A percentile compares a stretch with the other conserved stretches of the same genome.
phyloP scores from a whole-genome alignment of 2,888 invertebrate species.

The Ophion ventricosus region DNA sequence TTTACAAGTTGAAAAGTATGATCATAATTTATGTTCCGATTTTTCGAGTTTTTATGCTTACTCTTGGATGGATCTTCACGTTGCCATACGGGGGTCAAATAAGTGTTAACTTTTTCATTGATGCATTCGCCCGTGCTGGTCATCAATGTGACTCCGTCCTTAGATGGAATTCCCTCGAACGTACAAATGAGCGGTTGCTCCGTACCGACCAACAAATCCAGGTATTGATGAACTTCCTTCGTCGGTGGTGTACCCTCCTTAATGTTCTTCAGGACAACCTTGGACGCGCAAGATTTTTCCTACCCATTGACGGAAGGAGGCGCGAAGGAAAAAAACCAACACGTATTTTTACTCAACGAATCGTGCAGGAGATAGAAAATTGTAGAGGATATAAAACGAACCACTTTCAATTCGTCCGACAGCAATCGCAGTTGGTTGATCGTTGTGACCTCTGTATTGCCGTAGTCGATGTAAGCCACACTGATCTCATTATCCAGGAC shows the following conservation, averaged over 20 bases:
- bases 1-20: background rate
- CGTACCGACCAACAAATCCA: slow-evolving; percentile 69
- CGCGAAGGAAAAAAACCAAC: slow-evolving; percentile 14
- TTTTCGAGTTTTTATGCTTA: background rate
- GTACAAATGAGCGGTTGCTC: slow-evolving; percentile 72
- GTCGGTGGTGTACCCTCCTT: slow-evolving; percentile 73
- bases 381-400: background rate
- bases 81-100: slow-evolving; percentile 74
- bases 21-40: background rate
- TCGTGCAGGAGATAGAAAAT: background rate
- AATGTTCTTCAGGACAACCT: slow-evolving; percentile 74
- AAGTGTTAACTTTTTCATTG: slow-evolving; percentile 73
- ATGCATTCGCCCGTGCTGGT: slow-evolving; percentile 69
- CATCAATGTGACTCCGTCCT: slow-evolving; percentile 72
- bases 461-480: slow-evolving; percentile 79
- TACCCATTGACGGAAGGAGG: slow-evolving; percentile 13
- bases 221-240: slow-evolving; percentile 71
- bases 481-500: slow-evolving; percentile 65
- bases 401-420: slow-evolving; percentile 74
- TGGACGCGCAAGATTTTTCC: slow-evolving; percentile 66
- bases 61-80: slow-evolving; percentile 53
- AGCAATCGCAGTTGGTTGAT: slow-evolving; percentile 72
- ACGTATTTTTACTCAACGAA: background rate
- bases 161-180: slow-evolving; percentile 69
- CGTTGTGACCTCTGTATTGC: slow-evolving; percentile 74